phyloP scores from a whole-genome alignment of 2,113 vertebrate species.

The Osmerus eperlanus region DNA sequence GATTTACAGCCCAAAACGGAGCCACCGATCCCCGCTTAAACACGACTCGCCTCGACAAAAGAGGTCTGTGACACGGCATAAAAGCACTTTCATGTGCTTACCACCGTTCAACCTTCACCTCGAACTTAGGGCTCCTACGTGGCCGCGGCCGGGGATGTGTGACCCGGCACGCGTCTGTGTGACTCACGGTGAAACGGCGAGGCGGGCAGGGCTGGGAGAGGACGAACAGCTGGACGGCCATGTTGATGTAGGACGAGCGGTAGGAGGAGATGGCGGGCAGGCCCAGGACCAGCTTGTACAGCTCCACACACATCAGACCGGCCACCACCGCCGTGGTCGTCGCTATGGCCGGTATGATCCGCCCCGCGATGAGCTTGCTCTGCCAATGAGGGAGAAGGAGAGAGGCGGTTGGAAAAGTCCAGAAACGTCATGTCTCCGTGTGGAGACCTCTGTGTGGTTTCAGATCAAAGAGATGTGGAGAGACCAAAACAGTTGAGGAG shows the following conservation, averaged over 20 bases:
- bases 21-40: slow-evolving; percentile 25
- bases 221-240: slow-evolving; percentile 64
- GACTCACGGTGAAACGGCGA: slow-evolving; percentile 61
- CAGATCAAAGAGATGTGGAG: too few species aligned
- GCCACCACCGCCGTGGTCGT: slow-evolving; percentile 84
- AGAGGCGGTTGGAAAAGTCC: background rate
- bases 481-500: too few species aligned
- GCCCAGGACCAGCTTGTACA: slow-evolving; percentile 81
- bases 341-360: slow-evolving; percentile 84
- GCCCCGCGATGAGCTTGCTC: slow-evolving; percentile 81
- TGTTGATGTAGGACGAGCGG: slow-evolving; percentile 68
- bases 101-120: slow-evolving; percentile 11
- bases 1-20: slow-evolving; percentile 30
- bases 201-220: slow-evolving; percentile 43
- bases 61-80: slow-evolving; percentile 27
- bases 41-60: slow-evolving; percentile 47
- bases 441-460: too few species aligned
- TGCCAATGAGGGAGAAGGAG: slow-evolving; percentile 50
- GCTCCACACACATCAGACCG: slow-evolving; percentile 82
- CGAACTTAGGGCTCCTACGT: background rate
- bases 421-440: too few species aligned
- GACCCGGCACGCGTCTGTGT: too few species aligned
- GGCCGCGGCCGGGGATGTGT: too few species aligned
- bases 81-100: slow-evolving; percentile 22
- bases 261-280: slow-evolving; percentile 62